Evolutionary conservation across 1,140 invertebrate genomes (phyloP).

Genomic region (Venustaconcha ellipsiformis): DNA sequence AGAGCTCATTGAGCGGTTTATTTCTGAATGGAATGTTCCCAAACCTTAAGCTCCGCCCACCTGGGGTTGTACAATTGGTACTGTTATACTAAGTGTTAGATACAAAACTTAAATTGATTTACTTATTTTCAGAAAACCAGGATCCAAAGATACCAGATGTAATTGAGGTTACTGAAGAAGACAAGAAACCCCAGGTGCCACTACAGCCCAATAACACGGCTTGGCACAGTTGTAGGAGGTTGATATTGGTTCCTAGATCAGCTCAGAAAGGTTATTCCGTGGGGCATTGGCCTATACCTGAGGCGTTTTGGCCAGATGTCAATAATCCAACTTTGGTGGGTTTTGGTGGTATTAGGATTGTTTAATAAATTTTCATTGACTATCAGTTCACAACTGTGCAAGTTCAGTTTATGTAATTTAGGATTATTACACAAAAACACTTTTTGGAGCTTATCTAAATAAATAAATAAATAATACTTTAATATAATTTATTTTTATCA

Average conservation of each 20-base stretch:
- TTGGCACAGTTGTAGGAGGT: slow-evolving; percentile 86
- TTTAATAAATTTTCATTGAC: too few relatives aligned
- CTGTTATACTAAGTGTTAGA: too few relatives aligned
- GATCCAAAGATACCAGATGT: slow-evolving; percentile 52
- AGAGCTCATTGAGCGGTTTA: too few relatives aligned
- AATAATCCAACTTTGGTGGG: slow-evolving; percentile 78
- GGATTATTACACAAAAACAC: too few relatives aligned
- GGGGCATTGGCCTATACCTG: slow-evolving; percentile 99
- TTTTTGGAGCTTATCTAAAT: too few relatives aligned
- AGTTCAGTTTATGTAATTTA: too few relatives aligned
- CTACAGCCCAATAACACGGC: slow-evolving; percentile 65
- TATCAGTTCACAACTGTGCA: too few relatives aligned
- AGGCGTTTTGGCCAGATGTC: slow-evolving; percentile 96
- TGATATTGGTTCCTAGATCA: slow-evolving; percentile 94
- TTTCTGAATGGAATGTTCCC: too few relatives aligned
- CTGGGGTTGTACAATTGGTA: too few relatives aligned
- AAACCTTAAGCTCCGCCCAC: too few relatives aligned
- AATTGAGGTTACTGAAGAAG: slow-evolving; percentile 29
- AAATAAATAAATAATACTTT: too few relatives aligned
- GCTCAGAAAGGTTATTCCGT: slow-evolving; percentile 90
- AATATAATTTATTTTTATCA: too few relatives aligned
- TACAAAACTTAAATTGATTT: not conserved
- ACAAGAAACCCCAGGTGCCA: slow-evolving; percentile 23
- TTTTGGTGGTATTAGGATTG: not conserved
- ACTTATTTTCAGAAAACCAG: slow-evolving; percentile 50